A percentile compares a stretch with the other conserved stretches of the same genome.
These are phyloP conservation scores for Alosa alosa DNA, from an alignment of 2,113 vertebrate species.

Conservation along the genomic window DNA sequence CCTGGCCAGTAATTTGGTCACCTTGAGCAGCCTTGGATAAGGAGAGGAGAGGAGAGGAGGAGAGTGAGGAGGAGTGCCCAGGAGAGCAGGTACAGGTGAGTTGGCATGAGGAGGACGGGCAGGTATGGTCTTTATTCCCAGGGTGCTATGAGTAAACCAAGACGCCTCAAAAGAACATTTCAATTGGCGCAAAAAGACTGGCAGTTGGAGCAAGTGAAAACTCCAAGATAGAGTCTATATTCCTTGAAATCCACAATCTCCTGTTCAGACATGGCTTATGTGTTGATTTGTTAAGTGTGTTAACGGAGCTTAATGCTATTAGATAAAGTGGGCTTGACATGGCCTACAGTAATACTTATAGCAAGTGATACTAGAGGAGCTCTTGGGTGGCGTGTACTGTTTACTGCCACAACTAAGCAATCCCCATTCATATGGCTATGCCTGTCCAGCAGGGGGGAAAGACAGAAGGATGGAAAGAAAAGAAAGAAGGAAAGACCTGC, in stretches of 20 bases:
- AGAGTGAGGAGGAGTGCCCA: neutral
- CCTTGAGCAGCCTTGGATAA: neutral
- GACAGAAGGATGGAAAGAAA: neutral
- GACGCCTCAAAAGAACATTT: neutral
- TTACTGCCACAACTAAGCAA: neutral
- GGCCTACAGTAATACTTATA: neutral
- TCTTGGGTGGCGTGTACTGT: neutral
- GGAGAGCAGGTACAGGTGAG: neutral
- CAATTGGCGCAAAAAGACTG: neutral
- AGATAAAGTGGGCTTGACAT: neutral
- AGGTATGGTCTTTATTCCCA: neutral
- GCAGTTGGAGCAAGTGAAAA: neutral
- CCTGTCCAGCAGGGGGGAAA: neutral
- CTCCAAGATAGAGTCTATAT: neutral
- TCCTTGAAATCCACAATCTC: neutral
- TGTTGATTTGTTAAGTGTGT: neutral
- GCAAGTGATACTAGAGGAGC: neutral
- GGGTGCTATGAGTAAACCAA: neutral
- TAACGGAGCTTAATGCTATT: neutral
- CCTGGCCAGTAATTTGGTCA: neutral
- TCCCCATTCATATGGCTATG: neutral
- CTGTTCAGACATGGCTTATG: neutral
- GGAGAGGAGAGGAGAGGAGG: too few species aligned
- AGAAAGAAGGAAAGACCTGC: neutral
- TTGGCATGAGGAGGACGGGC: neutral